These are phyloP conservation scores for Cotesia glomerata DNA, from an alignment of 1,140 invertebrate genomes.

Conservation along the genomic window DNA sequence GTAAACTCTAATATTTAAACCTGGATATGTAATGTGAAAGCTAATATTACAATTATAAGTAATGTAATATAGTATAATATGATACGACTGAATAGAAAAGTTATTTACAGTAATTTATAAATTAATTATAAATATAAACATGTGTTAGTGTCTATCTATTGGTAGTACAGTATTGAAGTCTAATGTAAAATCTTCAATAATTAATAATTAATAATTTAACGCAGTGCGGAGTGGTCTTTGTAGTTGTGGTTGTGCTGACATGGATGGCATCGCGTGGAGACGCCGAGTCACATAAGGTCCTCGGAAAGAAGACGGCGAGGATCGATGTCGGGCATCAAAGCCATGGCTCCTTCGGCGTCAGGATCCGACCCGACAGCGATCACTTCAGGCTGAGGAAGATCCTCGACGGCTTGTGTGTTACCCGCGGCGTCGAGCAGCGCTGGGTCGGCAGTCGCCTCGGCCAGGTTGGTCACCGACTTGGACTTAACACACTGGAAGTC, in stretches of 20 bases:
- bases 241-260: too few relatives aligned
- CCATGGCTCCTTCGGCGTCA: conserved; percentile 52
- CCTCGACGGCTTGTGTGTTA: conserved; percentile 61
- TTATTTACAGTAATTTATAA: conserved; percentile 9
- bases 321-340: conserved; percentile 38
- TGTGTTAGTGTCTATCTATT: too few relatives aligned
- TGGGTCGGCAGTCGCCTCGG: conserved; percentile 89
- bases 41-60: not conserved
- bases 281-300: not conserved
- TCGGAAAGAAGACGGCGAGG: conserved; percentile 23
- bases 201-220: too few relatives aligned
- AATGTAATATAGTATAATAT: not conserved
- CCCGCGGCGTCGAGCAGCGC: conserved; percentile 69
- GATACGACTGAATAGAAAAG: not conserved
- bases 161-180: too few relatives aligned
- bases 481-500: conserved; percentile 98
- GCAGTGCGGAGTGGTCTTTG: too few relatives aligned
- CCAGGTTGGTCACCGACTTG: conserved; percentile 92
- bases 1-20: conserved; percentile 9
- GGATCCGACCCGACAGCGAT: conserved; percentile 45
- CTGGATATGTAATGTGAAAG: conserved; percentile 2
- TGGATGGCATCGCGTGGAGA: too few relatives aligned
- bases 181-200: too few relatives aligned
- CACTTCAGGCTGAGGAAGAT: conserved; percentile 42
- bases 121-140: not conserved